phyloP scores from a whole-genome alignment of 2,888 invertebrate species.

The Acrocyrtus sp. region DNA sequence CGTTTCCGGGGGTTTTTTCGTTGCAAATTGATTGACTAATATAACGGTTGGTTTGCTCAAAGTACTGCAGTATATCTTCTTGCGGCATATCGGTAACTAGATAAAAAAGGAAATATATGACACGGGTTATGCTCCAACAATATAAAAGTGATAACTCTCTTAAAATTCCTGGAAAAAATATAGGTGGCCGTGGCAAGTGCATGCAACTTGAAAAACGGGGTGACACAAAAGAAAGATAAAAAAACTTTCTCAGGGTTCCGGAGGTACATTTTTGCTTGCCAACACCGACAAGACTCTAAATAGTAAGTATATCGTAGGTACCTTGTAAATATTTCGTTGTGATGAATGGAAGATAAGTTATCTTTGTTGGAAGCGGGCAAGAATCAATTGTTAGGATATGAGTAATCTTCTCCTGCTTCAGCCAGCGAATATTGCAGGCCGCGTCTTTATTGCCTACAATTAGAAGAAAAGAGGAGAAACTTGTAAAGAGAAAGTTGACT shows the following conservation, averaged over 20 bases:
- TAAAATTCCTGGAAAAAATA: not conserved
- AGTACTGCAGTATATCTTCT: constrained; percentile 83
- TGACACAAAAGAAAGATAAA: not conserved
- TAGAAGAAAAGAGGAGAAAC: not conserved
- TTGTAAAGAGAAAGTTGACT: not conserved
- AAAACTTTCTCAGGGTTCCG: too few species aligned
- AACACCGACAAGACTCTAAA: too few species aligned
- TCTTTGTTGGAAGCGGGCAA: constrained; percentile 81
- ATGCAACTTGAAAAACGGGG: too few species aligned
- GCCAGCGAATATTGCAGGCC: constrained; percentile 77
- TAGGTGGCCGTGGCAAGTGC: not conserved
- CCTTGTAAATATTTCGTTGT: constrained; percentile 80
- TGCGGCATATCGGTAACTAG: constrained; percentile 85
- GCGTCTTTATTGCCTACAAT: constrained; percentile 80
- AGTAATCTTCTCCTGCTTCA: constrained; percentile 75
- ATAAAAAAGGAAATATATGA: too few species aligned
- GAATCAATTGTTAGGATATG: constrained; percentile 86
- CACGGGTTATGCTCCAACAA: too few species aligned
- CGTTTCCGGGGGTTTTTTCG: constrained; percentile 73
- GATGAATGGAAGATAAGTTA: constrained; percentile 75
- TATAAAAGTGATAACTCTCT: not conserved
- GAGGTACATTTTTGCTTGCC: too few species aligned
- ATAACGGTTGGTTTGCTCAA: constrained; percentile 81
- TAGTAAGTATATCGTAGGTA: too few species aligned
- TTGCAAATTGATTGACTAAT: constrained; percentile 74